Evolutionary conservation across 1,140 invertebrate species (phyloP).

Genomic region (Aphaenogaster ashmeadi): DNA sequence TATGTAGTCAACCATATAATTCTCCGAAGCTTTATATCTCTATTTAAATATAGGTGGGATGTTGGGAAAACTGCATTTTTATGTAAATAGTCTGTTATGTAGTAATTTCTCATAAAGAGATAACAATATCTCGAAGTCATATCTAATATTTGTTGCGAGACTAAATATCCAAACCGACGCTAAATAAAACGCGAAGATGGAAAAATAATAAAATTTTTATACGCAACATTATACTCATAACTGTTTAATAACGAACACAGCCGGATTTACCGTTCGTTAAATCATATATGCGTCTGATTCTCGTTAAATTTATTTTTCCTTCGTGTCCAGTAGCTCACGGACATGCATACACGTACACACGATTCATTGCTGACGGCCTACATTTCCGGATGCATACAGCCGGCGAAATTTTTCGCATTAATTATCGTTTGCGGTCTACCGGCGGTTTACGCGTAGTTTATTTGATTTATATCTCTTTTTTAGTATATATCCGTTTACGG

Average conservation of each 20-base stretch:
- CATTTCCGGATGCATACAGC: constrained; percentile 71
- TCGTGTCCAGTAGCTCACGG: neutral
- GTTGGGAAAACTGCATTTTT: constrained; percentile 47
- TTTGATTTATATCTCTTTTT: constrained; percentile 57
- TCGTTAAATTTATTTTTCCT: constrained; percentile 30
- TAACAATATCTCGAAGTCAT: constrained; percentile 34
- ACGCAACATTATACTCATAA: constrained; percentile 16
- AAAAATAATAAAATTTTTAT: constrained; percentile 25
- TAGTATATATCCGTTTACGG: neutral
- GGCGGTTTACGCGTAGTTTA: constrained; percentile 6
- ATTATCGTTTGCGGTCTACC: constrained; percentile 68
- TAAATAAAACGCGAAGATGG: neutral
- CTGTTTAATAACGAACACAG: constrained; percentile 17
- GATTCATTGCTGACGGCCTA: constrained; percentile 50
- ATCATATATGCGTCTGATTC: constrained; percentile 36
- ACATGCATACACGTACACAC: neutral
- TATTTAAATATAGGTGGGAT: constrained; percentile 26
- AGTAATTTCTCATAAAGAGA: neutral
- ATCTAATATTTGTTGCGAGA: neutral
- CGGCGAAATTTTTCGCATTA: constrained; percentile 75
- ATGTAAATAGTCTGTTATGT: constrained; percentile 17
- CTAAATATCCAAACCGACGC: neutral
- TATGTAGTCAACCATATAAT: constrained; percentile 13
- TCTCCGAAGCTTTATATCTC: constrained; percentile 29
- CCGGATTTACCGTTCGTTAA: constrained; percentile 38